phyloP scores from a whole-genome alignment of 2,888 invertebrate species.

The Pristionchus fissidentatus region DNA sequence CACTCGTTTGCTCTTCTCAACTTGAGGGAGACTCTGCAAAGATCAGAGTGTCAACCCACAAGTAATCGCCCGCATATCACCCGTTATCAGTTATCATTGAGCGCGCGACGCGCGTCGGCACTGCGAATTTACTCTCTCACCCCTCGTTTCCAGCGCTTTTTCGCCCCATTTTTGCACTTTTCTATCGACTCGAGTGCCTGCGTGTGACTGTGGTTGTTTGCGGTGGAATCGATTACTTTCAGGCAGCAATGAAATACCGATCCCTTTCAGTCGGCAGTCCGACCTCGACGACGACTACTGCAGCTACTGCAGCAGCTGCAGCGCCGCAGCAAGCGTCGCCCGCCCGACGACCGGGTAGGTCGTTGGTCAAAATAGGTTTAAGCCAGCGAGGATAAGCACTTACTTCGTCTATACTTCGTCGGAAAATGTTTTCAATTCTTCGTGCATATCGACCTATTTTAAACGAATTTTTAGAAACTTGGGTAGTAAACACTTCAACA shows the following conservation, averaged over 20 bases:
- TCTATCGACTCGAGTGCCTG: neutral
- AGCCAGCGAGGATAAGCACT: too few species aligned
- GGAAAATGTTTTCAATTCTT: neutral
- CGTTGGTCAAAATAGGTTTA: too few species aligned
- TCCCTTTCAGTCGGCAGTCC: slow-evolving; percentile 43
- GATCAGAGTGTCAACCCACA: slow-evolving; percentile 25
- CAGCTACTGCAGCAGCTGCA: slow-evolving; percentile 5
- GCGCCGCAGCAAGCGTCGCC: slow-evolving; percentile 18
- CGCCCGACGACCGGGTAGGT: slow-evolving; percentile 34
- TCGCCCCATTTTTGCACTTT: neutral
- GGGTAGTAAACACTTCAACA: neutral
- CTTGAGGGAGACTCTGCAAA: too few species aligned
- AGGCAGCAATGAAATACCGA: slow-evolving; percentile 32
- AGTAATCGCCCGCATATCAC: slow-evolving; percentile 29
- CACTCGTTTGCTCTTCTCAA: neutral
- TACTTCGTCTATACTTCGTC: too few species aligned
- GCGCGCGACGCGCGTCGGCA: too few species aligned
- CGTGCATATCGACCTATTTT: neutral
- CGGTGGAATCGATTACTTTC: neutral
- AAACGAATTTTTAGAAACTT: neutral
- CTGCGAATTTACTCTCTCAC: slow-evolving; percentile 14
- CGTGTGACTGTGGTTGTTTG: neutral
- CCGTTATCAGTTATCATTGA: neutral
- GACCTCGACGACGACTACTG: neutral
- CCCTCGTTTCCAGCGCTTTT: neutral